phyloP scores from a whole-genome alignment of 2,888 invertebrate genomes.

The Nasonovia ribisnigri region DNA sequence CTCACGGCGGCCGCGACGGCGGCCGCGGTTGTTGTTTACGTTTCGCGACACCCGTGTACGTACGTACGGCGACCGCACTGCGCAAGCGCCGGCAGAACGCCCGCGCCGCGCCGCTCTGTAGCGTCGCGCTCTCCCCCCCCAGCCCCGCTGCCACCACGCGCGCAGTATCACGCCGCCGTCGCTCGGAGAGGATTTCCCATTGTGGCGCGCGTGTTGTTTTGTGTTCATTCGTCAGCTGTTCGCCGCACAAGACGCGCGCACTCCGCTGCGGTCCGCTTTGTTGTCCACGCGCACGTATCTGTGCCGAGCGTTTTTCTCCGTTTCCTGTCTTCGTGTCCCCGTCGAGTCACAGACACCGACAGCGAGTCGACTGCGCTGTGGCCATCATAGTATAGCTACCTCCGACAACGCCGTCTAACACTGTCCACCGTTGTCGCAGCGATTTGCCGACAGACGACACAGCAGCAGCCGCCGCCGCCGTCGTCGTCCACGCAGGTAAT shows the following conservation, averaged over 20 bases:
- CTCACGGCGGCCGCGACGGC: conserved; percentile 17
- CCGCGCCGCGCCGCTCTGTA: background rate
- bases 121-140: background rate
- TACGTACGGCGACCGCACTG: background rate
- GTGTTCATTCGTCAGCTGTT: conserved; percentile 60
- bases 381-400: background rate
- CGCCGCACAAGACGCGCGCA: conserved; percentile 13
- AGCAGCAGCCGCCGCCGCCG: conserved; percentile 10
- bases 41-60: conserved; percentile 38
- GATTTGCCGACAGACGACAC: conserved; percentile 18
- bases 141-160: background rate
- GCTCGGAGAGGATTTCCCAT: conserved; percentile 44
- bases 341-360: background rate
- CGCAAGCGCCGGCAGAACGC: background rate
- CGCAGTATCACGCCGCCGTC: background rate
- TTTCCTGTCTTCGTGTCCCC: conserved; percentile 16
- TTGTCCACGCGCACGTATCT: background rate
- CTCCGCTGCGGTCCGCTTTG: background rate
- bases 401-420: background rate
- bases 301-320: background rate
- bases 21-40: conserved; percentile 52
- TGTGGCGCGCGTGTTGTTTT: conserved; percentile 51
- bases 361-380: background rate
- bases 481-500: conserved; percentile 50
- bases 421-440: background rate